Evolutionary conservation across 2,113 vertebrate genomes (phyloP).

Genomic region (Sigmodon hispidus): DNA sequence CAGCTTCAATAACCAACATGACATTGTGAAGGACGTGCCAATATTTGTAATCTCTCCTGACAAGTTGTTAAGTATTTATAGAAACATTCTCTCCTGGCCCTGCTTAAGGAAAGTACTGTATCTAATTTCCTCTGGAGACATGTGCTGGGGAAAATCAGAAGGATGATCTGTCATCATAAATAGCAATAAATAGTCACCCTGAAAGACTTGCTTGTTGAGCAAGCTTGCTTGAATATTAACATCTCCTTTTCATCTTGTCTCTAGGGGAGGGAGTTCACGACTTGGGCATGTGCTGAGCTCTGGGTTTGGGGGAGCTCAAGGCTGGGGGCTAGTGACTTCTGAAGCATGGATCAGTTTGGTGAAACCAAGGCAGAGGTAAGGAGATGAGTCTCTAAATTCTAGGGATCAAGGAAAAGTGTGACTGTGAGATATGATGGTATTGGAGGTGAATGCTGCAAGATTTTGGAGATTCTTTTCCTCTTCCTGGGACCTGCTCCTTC

Average conservation of each 20-base stretch:
- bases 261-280: neutral
- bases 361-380: neutral
- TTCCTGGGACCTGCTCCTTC: neutral
- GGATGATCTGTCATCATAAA: slow-evolving; percentile 82
- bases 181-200: slow-evolving; percentile 79
- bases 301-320: neutral
- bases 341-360: neutral
- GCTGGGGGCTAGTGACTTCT: neutral
- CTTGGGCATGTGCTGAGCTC: neutral
- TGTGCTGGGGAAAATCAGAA: slow-evolving; percentile 78
- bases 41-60: slow-evolving; percentile 80
- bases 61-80: slow-evolving; percentile 85
- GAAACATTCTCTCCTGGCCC: slow-evolving; percentile 83
- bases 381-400: neutral
- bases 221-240: slow-evolving; percentile 75
- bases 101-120: slow-evolving; percentile 79
- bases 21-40: slow-evolving; percentile 82
- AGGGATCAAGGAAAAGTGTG: neutral
- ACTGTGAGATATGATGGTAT: neutral
- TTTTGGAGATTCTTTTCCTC: neutral
- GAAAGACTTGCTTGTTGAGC: slow-evolving; percentile 74
- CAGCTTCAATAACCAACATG: slow-evolving; percentile 62
- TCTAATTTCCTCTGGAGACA: slow-evolving; percentile 85
- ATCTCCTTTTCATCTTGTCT: slow-evolving; percentile 54
- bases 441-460: neutral